Evolutionary conservation across 2,113 vertebrate genomes (phyloP).

Genomic region (Callithrix jacchus): DNA sequence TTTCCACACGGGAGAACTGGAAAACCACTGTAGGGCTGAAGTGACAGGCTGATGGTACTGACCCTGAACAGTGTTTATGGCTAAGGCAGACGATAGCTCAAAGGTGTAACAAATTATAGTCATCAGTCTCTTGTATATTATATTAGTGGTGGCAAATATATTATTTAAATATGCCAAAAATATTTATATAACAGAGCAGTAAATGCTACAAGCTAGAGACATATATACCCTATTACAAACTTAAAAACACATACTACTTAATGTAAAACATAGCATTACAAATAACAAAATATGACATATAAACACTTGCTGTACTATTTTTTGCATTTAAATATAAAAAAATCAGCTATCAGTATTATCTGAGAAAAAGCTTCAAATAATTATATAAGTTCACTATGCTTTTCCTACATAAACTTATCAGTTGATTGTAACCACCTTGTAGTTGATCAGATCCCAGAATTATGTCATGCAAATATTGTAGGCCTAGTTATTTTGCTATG

Average conservation of each 20-base stretch:
- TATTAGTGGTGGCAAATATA: neutral
- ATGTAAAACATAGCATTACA: neutral
- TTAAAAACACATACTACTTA: neutral
- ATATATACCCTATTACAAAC: neutral
- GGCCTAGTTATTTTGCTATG: neutral
- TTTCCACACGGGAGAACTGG: neutral
- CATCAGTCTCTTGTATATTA: neutral
- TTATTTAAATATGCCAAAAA: neutral
- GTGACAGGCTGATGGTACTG: neutral
- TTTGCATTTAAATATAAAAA: neutral
- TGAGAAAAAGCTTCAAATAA: neutral
- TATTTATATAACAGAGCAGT: neutral
- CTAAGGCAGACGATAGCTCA: neutral
- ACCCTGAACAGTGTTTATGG: neutral
- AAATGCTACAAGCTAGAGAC: neutral
- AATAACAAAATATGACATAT: neutral
- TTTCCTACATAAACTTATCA: neutral
- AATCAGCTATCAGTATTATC: neutral
- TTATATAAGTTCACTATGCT: neutral
- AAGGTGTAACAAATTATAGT: neutral
- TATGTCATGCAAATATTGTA: neutral
- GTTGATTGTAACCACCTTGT: neutral
- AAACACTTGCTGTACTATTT: neutral
- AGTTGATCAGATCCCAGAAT: neutral
- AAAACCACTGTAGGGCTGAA: neutral